phyloP scores from a whole-genome alignment of 2,888 invertebrate species.

The Arctia plantaginis region DNA sequence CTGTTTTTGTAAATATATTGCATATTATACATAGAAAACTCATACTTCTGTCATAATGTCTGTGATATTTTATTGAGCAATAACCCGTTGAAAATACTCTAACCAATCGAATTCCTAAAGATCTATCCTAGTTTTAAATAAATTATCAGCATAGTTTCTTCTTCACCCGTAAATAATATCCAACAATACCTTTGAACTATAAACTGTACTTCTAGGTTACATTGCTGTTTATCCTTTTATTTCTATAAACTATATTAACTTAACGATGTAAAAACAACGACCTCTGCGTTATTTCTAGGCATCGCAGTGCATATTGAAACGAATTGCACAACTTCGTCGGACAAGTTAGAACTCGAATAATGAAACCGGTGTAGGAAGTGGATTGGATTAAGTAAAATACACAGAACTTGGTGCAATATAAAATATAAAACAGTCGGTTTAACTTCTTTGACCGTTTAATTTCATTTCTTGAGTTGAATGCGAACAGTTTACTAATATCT shows the following conservation, averaged over 20 bases:
- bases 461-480: slow-evolving; percentile 50
- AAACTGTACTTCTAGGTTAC: slow-evolving; percentile 29
- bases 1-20: too few species aligned
- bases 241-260: slow-evolving; percentile 23
- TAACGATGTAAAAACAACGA: slow-evolving; percentile 59
- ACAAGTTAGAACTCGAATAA: slow-evolving; percentile 74
- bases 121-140: neutral
- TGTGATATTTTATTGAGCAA: neutral
- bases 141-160: neutral
- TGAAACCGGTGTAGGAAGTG: slow-evolving; percentile 67
- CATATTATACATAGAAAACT: too few species aligned
- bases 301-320: slow-evolving; percentile 76
- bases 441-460: slow-evolving; percentile 57
- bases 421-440: slow-evolving; percentile 39
- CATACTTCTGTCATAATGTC: too few species aligned
- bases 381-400: slow-evolving; percentile 71
- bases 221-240: slow-evolving; percentile 17
- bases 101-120: neutral
- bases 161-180: neutral
- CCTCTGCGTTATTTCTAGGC: slow-evolving; percentile 67
- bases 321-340: slow-evolving; percentile 71
- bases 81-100: neutral
- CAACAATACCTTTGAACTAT: slow-evolving; percentile 3
- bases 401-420: slow-evolving; percentile 57
- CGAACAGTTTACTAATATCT: slow-evolving; percentile 18